Base-by-base conservation (phyloP, 2,113 vertebrate genomes). In the Gnathonemus echidnorhynchus region DNA sequence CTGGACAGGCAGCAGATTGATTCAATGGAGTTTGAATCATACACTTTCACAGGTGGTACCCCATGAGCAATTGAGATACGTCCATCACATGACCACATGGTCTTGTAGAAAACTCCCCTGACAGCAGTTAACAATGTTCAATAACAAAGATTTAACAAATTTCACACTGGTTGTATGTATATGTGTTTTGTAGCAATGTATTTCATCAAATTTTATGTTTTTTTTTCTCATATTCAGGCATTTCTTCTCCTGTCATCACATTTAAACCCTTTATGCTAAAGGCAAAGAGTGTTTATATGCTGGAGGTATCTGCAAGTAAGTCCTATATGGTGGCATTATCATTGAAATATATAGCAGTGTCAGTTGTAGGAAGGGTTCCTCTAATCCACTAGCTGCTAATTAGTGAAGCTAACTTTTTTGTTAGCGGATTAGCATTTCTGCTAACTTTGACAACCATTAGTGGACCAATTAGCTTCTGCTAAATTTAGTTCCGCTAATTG, bases 261-360 rank as follows among this genome's bases (percentile, higher is more conserved):
- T 91, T 98, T 88, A 96, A 93, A 89, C 94, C 97, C 0, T 96
- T 95, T 91, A 94, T 94, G 10, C 93, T 97, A 91, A 93, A 87
- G 88, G 92, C 95, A 1, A 95, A 94, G 9, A 94, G 92, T 91
- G 96, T 92, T 0, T 98, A 97, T 70, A 95, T 97, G 95, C 90
- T 97, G 13, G 95, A 97, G 19, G 95, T 95, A 8, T 94, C 94
- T 85, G 94, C 96, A 89, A 94, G 97, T 97, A 93, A 92, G 97
- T 94, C 49, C n/a, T 52, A 15, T 21, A 13, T 35, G 86, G 86
- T 53, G 48, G 27, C 50, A 31, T 45, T 77, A 21, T 45, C 77
- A 45, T 5, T 85, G 21, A 85, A 48, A n/a, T 45, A 11, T 13
- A 11, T 85, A 80, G 45, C 62, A 74, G 4, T 77, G 11, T 24